Conservation (phyloP, 2,888 invertebrate genomes). For the Drosophila fungiperda region DNA sequence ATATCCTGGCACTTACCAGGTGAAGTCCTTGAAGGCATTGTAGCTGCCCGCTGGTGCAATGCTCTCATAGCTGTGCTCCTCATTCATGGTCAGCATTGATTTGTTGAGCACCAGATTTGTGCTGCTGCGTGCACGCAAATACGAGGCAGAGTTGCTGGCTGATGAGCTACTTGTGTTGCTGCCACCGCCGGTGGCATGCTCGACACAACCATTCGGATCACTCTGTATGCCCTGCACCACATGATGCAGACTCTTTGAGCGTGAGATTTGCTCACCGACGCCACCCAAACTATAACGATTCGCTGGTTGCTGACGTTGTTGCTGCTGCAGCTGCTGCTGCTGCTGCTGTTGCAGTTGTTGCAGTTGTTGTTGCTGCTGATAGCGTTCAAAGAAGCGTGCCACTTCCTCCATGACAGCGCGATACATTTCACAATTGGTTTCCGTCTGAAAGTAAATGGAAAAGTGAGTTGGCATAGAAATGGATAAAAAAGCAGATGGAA, state of each 20-base stretch:
- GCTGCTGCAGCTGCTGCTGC: constrained; percentile 53
- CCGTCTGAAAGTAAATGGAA: constrained; percentile 85
- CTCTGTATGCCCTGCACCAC: constrained; percentile 78
- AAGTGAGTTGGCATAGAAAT: not conserved
- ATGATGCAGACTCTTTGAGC: constrained; percentile 85
- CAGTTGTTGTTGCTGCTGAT: constrained; percentile 70
- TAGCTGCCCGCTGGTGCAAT: constrained; percentile 82
- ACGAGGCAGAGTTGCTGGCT: constrained; percentile 49
- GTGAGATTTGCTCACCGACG: constrained; percentile 82
- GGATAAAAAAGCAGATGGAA: too few species aligned
- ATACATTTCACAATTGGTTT: constrained; percentile 89
- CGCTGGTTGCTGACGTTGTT: constrained; percentile 34
- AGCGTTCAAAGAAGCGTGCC: constrained; percentile 88
- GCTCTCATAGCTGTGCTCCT: constrained; percentile 71
- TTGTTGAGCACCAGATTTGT: constrained; percentile 80
- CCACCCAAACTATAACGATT: constrained; percentile 59
- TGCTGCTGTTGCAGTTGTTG: constrained; percentile 58
- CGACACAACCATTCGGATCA: constrained; percentile 50
- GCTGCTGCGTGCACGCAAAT: constrained; percentile 83
- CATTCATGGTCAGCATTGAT: constrained; percentile 66
- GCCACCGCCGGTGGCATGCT: constrained; percentile 24
- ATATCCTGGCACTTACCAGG: constrained; percentile 86
- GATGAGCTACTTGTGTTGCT: constrained; percentile 43
- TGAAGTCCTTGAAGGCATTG: constrained; percentile 86
- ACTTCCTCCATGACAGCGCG: constrained; percentile 89